phyloP scores from a whole-genome alignment of 64 coral and sea anemone genomes.

The Actinia tenebrosa region DNA sequence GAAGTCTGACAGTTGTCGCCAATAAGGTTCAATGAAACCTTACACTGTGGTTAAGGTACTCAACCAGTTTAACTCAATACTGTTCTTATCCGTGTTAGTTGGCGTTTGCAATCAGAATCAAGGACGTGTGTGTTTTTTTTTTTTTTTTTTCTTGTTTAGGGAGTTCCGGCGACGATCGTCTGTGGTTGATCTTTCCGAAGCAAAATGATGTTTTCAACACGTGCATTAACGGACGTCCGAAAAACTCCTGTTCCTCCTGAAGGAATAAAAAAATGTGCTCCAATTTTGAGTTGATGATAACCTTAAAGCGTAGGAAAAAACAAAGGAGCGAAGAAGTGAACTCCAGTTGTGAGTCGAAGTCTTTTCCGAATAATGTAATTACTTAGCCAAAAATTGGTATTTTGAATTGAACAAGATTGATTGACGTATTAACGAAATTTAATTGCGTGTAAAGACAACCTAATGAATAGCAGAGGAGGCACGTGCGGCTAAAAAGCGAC shows the following conservation, averaged over 20 bases:
- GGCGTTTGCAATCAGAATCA: not conserved
- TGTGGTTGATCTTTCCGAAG: not conserved
- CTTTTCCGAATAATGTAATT: not conserved
- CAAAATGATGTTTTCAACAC: not conserved
- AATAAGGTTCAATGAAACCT: not conserved
- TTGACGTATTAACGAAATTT: not conserved
- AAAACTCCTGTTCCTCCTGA: not conserved
- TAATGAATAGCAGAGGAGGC: not conserved
- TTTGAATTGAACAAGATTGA: not conserved
- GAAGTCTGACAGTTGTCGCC: not conserved
- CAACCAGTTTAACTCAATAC: not conserved
- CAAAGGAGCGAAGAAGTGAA: not conserved
- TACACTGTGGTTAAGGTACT: not conserved
- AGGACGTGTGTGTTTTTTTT: not conserved
- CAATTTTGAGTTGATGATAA: not conserved
- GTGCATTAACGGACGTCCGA: not conserved
- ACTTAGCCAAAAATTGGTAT: not conserved
- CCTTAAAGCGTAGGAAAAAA: not conserved
- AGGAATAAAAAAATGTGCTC: not conserved
- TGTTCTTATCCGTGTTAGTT: slow-evolving; percentile 1
- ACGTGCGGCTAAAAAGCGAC: not conserved
- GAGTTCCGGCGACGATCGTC: not conserved
- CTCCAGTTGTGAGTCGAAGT: not conserved
- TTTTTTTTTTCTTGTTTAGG: not conserved
- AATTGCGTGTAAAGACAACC: not conserved